Evolutionary conservation across 1,140 invertebrate genomes (phyloP), one percentile per base, ranked within the genome.

Genomic region (Proctacanthus coquilletti): DNA sequence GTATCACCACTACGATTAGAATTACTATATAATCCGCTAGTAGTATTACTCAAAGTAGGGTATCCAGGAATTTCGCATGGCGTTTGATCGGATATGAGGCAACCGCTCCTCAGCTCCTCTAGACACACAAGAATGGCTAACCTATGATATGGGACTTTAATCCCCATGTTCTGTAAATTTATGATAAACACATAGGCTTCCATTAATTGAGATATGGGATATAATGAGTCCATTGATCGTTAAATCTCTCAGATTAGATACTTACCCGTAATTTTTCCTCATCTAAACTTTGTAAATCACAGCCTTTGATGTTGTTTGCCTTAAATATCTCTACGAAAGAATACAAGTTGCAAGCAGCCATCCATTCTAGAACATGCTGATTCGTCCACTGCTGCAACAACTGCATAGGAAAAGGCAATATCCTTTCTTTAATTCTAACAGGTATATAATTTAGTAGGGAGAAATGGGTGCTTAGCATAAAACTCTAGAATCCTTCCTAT

Each of bases 111-210:
- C 10, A 83, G 60, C 56, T 82, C 77, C 55, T 78, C 74, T 39
- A 84, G 71, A 53, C 75, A 77, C 17, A 72, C 66, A 40, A 84
- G 57, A 44, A 83, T 75, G 30, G 74, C 70, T 50, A 71, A 74
- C 49, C 80, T 75, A 58, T 82, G 78, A 51, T 79, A 80, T 40
- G 79, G 76, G 64, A 83, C 79, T 53, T 75, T 75, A 50, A 84
- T 77, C 34, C 79, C 79, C 72, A 83, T 76, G 50, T 71, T 73
- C 80, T 84, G 60, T 5, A 82, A n/a, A n/a, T n/a, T n/a, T n/a
- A n/a, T n/a, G n/a, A n/a, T n/a, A n/a, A n/a, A n/a, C n/a, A n/a
- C n/a, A n/a, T n/a, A n/a, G n/a, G n/a, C n/a, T n/a, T n/a, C n/a
- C n/a, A n/a, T n/a, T n/a, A n/a, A n/a, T n/a, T n/a, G n/a, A n/a